Evolutionary conservation across 2,888 invertebrate genomes (phyloP).

Genomic region (Chloroclystis v-ata): DNA sequence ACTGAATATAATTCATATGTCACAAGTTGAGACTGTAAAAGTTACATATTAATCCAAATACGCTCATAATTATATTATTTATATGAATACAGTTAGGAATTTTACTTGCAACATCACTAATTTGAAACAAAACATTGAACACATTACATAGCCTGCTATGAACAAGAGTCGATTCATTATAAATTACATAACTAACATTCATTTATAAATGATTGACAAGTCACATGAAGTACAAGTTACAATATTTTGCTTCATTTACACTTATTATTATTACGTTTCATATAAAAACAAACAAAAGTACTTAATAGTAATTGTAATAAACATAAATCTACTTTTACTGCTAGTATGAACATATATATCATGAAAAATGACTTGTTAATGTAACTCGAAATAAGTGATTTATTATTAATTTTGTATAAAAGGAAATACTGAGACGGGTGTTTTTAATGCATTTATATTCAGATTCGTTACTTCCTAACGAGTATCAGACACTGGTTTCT

Average conservation of each 20-base stretch:
- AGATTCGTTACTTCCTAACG: no score
- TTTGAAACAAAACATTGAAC: conserved; percentile 19
- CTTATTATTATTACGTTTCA: conserved; percentile 5
- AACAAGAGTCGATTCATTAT: conserved; percentile 10
- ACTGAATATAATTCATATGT: no score
- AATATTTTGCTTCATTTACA: conserved; percentile 28
- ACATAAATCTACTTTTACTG: no score
- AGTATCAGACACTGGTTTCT: no score
- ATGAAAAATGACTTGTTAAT: no score
- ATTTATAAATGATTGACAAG: not conserved
- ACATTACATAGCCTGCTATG: conserved; percentile 21
- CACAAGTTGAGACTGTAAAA: no score
- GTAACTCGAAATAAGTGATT: no score
- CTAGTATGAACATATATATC: no score
- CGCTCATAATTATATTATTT: conserved; percentile 36
- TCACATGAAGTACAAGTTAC: conserved; percentile 9
- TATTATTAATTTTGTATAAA: no score
- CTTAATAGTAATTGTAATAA: no score
- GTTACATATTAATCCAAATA: conserved; percentile 38
- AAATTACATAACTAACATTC: conserved; percentile 4
- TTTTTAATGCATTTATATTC: no score
- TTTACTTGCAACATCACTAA: conserved; percentile 6
- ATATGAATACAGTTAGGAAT: conserved; percentile 27
- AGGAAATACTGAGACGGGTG: no score
- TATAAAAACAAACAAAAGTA: not conserved